These are phyloP conservation scores for Danio aesculapii DNA, from an alignment of 2,797 vertebrate genomes.

Conservation along the genomic window DNA sequence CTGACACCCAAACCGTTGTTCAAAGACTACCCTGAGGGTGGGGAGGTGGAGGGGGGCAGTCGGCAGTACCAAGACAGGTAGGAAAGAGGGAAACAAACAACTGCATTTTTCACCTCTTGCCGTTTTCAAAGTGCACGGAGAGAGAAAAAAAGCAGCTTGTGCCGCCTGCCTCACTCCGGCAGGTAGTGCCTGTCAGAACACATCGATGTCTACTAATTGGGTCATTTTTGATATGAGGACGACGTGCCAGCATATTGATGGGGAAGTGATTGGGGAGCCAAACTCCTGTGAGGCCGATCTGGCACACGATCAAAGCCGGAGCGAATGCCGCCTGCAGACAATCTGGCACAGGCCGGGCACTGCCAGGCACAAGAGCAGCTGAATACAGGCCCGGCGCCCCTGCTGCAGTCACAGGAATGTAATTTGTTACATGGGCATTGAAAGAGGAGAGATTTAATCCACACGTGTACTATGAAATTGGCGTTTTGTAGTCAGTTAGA, in stretches of 20 bases:
- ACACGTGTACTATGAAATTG: conserved; percentile 86
- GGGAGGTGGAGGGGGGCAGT: conserved; percentile 36
- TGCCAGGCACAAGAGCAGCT: conserved; percentile 71
- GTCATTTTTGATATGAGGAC: conserved; percentile 81
- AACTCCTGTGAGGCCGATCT: conserved; percentile 75
- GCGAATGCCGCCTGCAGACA: conserved; percentile 76
- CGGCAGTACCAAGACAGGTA: conserved; percentile 48
- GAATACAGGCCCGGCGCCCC: conserved; percentile 73
- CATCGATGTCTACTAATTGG: conserved; percentile 82
- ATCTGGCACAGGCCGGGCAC: conserved; percentile 73
- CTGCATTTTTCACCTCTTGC: conserved; percentile 46
- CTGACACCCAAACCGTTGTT: conserved; percentile 65
- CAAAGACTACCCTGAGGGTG: conserved; percentile 53
- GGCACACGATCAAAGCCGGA: conserved; percentile 78
- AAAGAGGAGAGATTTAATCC: conserved; percentile 83
- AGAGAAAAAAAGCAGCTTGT: conserved; percentile 54
- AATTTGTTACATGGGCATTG: conserved; percentile 86
- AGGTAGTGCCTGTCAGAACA: conserved; percentile 81
- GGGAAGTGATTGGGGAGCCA: conserved; percentile 72
- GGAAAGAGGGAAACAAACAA: conserved; percentile 58
- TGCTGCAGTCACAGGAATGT: conserved; percentile 72
- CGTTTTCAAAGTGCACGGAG: conserved; percentile 31
- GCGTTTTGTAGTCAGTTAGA: conserved; percentile 74
- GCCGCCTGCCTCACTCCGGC: conserved; percentile 62
- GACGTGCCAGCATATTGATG: conserved; percentile 68